These are phyloP conservation scores for Gymnogyps californianus DNA, from an alignment of 2,113 vertebrate genomes.

Conservation along the genomic window DNA sequence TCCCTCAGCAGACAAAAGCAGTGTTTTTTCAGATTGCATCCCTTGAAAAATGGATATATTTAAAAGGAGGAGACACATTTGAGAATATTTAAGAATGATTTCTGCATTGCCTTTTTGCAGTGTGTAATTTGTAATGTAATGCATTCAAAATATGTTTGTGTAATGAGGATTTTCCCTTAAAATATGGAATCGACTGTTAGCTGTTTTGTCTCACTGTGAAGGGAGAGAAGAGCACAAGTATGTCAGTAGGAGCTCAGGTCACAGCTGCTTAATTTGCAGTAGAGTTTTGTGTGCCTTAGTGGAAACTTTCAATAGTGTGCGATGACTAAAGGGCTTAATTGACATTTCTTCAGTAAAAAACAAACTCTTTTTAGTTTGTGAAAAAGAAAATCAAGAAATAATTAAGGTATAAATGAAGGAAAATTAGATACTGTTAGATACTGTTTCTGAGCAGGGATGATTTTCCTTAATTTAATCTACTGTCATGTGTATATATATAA, in stretches of 20 bases:
- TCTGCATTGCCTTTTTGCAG: not conserved
- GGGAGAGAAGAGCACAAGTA: not conserved
- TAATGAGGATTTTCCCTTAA: not conserved
- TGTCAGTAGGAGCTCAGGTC: not conserved
- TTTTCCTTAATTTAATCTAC: not conserved
- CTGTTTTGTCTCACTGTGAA: not conserved
- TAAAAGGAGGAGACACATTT: not conserved
- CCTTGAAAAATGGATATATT: not conserved
- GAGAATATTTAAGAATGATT: not conserved
- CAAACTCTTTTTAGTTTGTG: not conserved
- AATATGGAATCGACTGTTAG: not conserved
- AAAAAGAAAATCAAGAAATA: not conserved
- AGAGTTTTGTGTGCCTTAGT: not conserved
- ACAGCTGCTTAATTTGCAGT: not conserved
- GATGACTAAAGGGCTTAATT: not conserved
- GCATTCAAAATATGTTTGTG: not conserved
- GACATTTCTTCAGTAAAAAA: not conserved
- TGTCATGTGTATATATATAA: not conserved
- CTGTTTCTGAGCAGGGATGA: not conserved
- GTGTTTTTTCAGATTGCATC: not conserved
- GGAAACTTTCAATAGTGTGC: too few relatives aligned
- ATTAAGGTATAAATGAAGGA: not conserved
- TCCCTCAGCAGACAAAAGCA: not conserved
- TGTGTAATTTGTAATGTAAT: not conserved
- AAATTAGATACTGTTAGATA: not conserved